phyloP scores from a whole-genome alignment of 2,888 invertebrate genomes.

The Hoplodrina blanda region DNA sequence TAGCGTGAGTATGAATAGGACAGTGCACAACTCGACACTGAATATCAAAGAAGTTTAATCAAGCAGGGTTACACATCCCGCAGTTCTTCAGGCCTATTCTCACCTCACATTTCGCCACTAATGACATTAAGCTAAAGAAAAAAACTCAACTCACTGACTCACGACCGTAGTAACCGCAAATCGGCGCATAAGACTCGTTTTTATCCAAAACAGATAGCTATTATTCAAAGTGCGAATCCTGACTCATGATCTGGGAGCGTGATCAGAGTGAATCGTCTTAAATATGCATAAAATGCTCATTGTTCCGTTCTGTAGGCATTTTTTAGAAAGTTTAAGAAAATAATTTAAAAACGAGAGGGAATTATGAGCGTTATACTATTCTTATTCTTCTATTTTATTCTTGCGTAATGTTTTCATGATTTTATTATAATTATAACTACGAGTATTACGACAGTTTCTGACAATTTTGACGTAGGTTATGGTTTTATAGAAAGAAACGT shows the following conservation, averaged over 20 bases:
- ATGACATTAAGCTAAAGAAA: conserved; percentile 38
- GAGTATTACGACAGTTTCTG: not conserved
- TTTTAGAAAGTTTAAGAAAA: conserved; percentile 63
- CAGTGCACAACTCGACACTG: too few relatives aligned
- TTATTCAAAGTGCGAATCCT: conserved; percentile 68
- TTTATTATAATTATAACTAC: conserved; percentile 22
- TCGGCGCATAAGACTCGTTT: conserved; percentile 74
- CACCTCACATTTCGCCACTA: conserved; percentile 26
- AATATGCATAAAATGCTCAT: conserved; percentile 57
- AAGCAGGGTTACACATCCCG: not conserved
- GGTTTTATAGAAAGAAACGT: not conserved
- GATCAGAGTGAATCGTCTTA: conserved; percentile 66
- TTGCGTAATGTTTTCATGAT: conserved; percentile 39
- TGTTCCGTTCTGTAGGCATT: conserved; percentile 56
- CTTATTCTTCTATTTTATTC: not conserved
- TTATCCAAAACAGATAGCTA: conserved; percentile 69
- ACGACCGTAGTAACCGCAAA: conserved; percentile 79
- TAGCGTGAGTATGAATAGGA: too few relatives aligned
- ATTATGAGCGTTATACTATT: conserved; percentile 46
- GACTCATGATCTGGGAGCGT: conserved; percentile 64
- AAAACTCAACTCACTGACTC: conserved; percentile 72
- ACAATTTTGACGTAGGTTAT: conserved; percentile 3
- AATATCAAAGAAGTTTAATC: not conserved
- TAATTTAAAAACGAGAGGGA: conserved; percentile 46
- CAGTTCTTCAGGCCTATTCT: conserved; percentile 31